Evolutionary conservation across 2,797 vertebrate genomes (phyloP).

Genomic region (Gadopsis marmoratus): DNA sequence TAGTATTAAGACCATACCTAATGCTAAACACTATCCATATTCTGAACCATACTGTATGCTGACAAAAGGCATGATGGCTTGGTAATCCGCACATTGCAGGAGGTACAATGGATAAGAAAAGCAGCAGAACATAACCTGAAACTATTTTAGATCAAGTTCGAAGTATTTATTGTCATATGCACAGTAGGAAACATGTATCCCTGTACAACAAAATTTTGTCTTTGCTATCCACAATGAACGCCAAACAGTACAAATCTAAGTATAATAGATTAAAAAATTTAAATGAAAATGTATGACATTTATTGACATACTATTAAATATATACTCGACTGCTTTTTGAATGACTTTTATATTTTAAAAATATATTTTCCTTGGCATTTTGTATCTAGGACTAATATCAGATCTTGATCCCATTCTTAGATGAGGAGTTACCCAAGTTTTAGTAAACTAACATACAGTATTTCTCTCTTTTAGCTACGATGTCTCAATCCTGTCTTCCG

Average conservation of each 20-base stretch:
- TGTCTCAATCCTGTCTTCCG: conserved; percentile 93
- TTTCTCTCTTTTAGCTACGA: conserved; percentile 86
- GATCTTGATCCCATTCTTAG: not conserved
- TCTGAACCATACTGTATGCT: not conserved
- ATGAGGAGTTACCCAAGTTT: not conserved
- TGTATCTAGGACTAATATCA: not conserved
- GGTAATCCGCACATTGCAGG: not conserved
- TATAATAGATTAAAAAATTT: too few species aligned
- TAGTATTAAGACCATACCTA: conserved; percentile 31
- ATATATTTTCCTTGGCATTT: not conserved
- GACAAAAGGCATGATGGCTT: not conserved
- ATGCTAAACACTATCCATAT: conserved; percentile 15
- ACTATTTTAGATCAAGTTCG: too few species aligned
- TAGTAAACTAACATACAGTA: not conserved
- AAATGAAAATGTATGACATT: too few species aligned
- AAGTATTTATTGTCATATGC: too few species aligned
- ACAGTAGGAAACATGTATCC: too few species aligned
- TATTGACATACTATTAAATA: not conserved
- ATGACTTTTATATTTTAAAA: not conserved
- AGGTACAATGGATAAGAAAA: not conserved
- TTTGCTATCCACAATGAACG: too few species aligned
- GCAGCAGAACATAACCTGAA: not conserved
- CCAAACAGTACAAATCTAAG: too few species aligned
- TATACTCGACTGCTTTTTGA: not conserved
- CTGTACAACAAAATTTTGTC: too few species aligned